These are phyloP conservation scores for Phorcus lineatus DNA, from an alignment of 2,888 invertebrate genomes.

Conservation along the genomic window DNA sequence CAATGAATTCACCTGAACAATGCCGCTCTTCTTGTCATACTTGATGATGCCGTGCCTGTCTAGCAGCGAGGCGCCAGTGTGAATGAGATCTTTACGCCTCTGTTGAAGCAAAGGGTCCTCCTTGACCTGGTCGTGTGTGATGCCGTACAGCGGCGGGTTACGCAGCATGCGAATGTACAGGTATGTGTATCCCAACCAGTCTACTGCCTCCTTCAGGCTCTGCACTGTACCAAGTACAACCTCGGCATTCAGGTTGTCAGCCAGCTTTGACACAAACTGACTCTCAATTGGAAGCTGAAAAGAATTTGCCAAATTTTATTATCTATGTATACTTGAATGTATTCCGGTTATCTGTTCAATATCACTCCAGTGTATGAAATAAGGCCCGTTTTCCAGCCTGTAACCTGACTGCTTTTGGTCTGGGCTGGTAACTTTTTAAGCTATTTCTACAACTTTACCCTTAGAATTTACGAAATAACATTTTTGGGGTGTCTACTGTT, in stretches of 20 bases:
- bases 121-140: slow-evolving; percentile 81
- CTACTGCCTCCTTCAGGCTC: slow-evolving; percentile 91
- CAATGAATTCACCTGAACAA: slow-evolving; percentile 79
- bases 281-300: slow-evolving; percentile 92
- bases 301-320: background rate
- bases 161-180: slow-evolving; percentile 96
- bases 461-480: too few relatives aligned
- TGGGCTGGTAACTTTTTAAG: too few relatives aligned
- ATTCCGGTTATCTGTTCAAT: too few relatives aligned
- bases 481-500: too few relatives aligned
- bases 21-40: slow-evolving; percentile 93
- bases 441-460: too few relatives aligned
- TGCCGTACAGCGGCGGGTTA: slow-evolving; percentile 91
- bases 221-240: slow-evolving; percentile 95
- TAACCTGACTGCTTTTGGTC: too few relatives aligned
- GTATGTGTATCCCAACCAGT: slow-evolving; percentile 96
- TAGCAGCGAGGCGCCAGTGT: slow-evolving; percentile 92
- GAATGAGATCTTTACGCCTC: slow-evolving; percentile 94
- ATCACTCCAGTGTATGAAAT: too few relatives aligned
- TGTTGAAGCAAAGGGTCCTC: slow-evolving; percentile 91
- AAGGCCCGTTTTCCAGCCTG: too few relatives aligned
- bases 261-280: slow-evolving; percentile 92
- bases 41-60: slow-evolving; percentile 96
- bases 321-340: too few relatives aligned
- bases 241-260: slow-evolving; percentile 98